These are phyloP conservation scores for Hemibagrus wyckioides DNA, from an alignment of 2,113 vertebrate species.

Conservation along the genomic window DNA sequence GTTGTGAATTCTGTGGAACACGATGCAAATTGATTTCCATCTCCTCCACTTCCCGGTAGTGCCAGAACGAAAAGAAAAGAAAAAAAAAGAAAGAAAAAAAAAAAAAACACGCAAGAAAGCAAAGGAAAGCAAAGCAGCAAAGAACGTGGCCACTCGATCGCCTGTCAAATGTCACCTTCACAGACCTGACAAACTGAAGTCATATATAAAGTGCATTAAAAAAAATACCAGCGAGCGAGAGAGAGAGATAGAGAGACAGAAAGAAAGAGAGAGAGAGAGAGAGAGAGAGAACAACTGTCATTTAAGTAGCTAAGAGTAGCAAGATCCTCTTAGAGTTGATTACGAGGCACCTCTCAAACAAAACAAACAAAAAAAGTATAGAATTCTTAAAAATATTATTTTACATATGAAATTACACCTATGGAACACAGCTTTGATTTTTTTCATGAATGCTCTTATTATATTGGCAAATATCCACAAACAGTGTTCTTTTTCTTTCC, in stretches of 20 bases:
- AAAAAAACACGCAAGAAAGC: not conserved
- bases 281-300: constrained; percentile 27
- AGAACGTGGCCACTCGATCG: constrained; percentile 17
- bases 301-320: constrained; percentile 42
- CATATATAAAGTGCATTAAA: constrained; percentile 79
- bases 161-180: constrained; percentile 55
- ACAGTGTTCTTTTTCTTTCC: constrained; percentile 11
- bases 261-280: constrained; percentile 34
- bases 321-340: constrained; percentile 59
- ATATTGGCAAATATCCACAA: constrained; percentile 75
- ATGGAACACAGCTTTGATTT: constrained; percentile 88
- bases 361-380: constrained; percentile 47
- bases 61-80: not conserved
- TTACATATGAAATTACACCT: constrained; percentile 87
- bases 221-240: constrained; percentile 58
- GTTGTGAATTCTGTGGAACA: not conserved
- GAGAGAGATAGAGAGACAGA: constrained; percentile 20
- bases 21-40: not conserved
- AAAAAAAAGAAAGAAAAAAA: not conserved
- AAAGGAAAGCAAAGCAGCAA: constrained; percentile 38
- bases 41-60: not conserved
- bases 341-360: constrained; percentile 55
- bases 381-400: constrained; percentile 85
- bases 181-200: constrained; percentile 61
- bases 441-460: constrained; percentile 77